Percentiles rank a stretch among this genome's conserved stretches.
These are phyloP conservation scores for Periophthalmus modestus DNA, from an alignment of 2,113 vertebrate genomes.

Conservation along the genomic window DNA sequence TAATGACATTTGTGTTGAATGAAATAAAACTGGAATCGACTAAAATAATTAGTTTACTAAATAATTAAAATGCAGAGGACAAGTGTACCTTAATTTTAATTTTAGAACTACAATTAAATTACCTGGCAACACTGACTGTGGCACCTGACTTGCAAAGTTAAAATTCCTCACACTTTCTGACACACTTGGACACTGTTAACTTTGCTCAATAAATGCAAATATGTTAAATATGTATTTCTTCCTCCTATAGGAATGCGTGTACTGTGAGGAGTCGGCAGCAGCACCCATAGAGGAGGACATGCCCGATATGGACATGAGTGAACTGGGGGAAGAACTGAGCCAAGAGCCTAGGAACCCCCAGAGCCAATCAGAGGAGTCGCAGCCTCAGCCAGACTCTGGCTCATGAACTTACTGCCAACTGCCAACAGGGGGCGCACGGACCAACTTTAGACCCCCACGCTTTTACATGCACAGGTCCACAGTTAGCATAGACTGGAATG, in stretches of 20 bases:
- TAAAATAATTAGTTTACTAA: too few relatives aligned
- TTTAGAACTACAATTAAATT: too few relatives aligned
- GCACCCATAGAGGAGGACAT: conserved; percentile 73
- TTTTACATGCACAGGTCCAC: conserved; percentile 11
- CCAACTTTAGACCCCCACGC: conserved; percentile 7
- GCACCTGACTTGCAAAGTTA: too few relatives aligned
- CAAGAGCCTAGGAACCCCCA: conserved; percentile 58
- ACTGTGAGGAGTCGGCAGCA: conserved; percentile 79
- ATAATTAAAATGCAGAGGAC: too few relatives aligned
- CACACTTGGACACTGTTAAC: too few relatives aligned
- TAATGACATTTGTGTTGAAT: too few relatives aligned
- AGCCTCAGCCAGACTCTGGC: conserved; percentile 34
- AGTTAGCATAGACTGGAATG: conserved; percentile 4
- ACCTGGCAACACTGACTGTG: too few relatives aligned
- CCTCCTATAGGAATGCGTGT: conserved; percentile 83
- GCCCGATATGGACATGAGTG: conserved; percentile 80
- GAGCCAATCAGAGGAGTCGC: conserved; percentile 51
- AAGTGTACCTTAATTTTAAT: too few relatives aligned
- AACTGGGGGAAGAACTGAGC: conserved; percentile 72
- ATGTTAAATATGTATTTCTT: neutral
- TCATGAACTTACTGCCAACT: conserved; percentile 31
- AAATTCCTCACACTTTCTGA: too few relatives aligned
- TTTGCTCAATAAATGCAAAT: too few relatives aligned
- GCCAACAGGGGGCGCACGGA: conserved; percentile 18
- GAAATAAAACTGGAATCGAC: too few relatives aligned